Evolutionary conservation across 1,140 invertebrate species (phyloP).

Genomic region (Latrodectus geometricus): DNA sequence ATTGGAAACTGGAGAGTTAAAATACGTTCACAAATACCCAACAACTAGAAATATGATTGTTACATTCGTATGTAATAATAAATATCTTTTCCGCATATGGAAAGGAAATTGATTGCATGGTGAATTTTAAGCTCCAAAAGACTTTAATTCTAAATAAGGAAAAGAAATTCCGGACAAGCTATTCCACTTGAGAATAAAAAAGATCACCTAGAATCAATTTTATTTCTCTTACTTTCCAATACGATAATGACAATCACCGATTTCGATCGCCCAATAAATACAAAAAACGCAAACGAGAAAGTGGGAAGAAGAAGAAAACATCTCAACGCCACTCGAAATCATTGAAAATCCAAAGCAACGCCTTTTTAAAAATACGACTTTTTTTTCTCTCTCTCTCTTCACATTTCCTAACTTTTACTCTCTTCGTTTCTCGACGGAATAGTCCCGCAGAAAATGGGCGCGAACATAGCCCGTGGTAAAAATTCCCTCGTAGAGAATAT

Average conservation of each 20-base stretch:
- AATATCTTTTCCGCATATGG: no score
- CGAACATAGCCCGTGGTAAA: constrained; percentile 26
- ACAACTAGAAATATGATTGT: no score
- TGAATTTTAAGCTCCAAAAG: no score
- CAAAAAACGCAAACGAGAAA: constrained; percentile 20
- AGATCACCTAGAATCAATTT: no score
- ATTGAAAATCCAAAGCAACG: constrained; percentile 10
- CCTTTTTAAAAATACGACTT: constrained; percentile 7
- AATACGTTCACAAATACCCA: no score
- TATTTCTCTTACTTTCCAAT: no score
- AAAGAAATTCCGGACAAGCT: no score
- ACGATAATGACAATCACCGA: constrained; percentile 39
- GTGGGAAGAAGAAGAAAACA: neutral
- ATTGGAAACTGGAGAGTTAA: no score
- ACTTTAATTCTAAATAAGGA: no score
- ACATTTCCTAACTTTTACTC: neutral
- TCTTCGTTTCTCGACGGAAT: constrained; percentile 1
- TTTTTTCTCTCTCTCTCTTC: neutral
- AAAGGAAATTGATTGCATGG: no score
- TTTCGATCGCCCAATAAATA: constrained; percentile 34
- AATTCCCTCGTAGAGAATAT: constrained; percentile 44
- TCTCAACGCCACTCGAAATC: neutral
- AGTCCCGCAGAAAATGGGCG: constrained; percentile 16
- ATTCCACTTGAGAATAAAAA: no score
- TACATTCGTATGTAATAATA: no score